Evolutionary conservation across 2,888 invertebrate species (phyloP).

Genomic region (Colostygia pectinataria): DNA sequence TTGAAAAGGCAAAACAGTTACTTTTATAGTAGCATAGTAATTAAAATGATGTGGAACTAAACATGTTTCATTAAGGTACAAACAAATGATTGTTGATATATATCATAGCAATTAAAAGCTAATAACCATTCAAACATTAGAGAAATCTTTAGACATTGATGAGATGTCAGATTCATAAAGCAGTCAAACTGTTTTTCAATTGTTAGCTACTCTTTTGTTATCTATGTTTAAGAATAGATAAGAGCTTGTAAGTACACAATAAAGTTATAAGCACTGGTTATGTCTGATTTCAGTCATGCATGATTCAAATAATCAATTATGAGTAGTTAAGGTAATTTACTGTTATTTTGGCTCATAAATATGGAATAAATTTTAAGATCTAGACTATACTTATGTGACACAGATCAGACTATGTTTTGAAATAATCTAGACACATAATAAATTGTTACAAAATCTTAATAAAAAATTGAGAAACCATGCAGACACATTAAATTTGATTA

Average conservation of each 20-base stretch:
- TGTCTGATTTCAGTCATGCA: slow-evolving; percentile 14
- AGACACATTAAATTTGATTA: slow-evolving; percentile 42
- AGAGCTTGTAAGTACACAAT: slow-evolving; percentile 3
- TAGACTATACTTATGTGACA: background rate
- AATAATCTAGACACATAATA: slow-evolving; percentile 37
- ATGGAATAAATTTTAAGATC: slow-evolving; percentile 20
- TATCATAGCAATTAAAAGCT: slow-evolving; percentile 29
- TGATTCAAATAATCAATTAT: slow-evolving; percentile 9
- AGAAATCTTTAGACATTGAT: slow-evolving; percentile 14
- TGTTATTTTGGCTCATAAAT: slow-evolving; percentile 27
- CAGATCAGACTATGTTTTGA: slow-evolving; percentile 27
- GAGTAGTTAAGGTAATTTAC: slow-evolving; percentile 26
- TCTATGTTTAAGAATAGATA: slow-evolving; percentile 23
- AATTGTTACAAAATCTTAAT: slow-evolving; percentile 41
- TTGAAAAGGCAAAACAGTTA: too few relatives aligned
- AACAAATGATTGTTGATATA: slow-evolving; percentile 21
- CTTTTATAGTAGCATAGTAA: too few relatives aligned
- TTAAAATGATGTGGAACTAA: too few relatives aligned
- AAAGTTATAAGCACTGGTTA: background rate
- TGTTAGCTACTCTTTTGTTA: slow-evolving; percentile 14
- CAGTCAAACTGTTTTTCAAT: slow-evolving; percentile 13
- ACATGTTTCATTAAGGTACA: background rate
- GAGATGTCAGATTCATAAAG: slow-evolving; percentile 12
- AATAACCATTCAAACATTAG: slow-evolving; percentile 30
- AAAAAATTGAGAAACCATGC: slow-evolving; percentile 45